Conservation (phyloP, 2,888 invertebrate genomes). For the Sycophila texana region DNA sequence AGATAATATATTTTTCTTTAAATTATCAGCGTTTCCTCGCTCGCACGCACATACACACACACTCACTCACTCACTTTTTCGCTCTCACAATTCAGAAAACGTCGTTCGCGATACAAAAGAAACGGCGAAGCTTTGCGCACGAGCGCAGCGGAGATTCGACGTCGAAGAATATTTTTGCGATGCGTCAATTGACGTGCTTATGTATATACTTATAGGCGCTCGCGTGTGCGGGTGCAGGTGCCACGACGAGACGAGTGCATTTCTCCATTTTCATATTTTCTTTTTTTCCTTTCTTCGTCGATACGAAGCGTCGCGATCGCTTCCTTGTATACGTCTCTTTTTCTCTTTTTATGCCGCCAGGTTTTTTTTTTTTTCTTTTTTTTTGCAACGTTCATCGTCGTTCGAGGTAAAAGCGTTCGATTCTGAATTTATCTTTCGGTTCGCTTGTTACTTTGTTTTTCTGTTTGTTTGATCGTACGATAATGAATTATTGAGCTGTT, state of each 20-base stretch:
- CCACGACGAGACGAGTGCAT: conserved; percentile 43
- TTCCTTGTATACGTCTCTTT: too few relatives aligned
- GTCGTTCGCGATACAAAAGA: too few relatives aligned
- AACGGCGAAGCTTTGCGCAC: conserved; percentile 30
- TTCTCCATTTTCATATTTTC: conserved; percentile 13
- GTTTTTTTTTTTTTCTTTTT: too few relatives aligned
- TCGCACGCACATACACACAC: not conserved
- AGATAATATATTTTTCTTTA: conserved; percentile 16
- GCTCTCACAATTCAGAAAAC: too few relatives aligned
- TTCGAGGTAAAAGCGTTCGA: too few relatives aligned
- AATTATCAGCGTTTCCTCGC: conserved; percentile 13
- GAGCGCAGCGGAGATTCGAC: conserved; percentile 40
- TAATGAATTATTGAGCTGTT: too few relatives aligned
- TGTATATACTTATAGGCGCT: not conserved
- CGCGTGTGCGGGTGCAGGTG: conserved; percentile 40
- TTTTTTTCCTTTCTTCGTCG: not conserved
- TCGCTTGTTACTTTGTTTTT: too few relatives aligned
- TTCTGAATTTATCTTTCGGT: too few relatives aligned
- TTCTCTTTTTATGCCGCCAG: too few relatives aligned
- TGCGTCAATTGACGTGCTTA: conserved; percentile 38
- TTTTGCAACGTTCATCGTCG: too few relatives aligned
- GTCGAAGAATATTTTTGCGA: conserved; percentile 48
- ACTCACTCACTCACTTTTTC: too few relatives aligned
- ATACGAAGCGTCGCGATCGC: not conserved
- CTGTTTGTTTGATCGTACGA: too few relatives aligned